These are phyloP conservation scores for Tragelaphus imberbis DNA, from an alignment of 2,113 vertebrate species.

Conservation along the genomic window DNA sequence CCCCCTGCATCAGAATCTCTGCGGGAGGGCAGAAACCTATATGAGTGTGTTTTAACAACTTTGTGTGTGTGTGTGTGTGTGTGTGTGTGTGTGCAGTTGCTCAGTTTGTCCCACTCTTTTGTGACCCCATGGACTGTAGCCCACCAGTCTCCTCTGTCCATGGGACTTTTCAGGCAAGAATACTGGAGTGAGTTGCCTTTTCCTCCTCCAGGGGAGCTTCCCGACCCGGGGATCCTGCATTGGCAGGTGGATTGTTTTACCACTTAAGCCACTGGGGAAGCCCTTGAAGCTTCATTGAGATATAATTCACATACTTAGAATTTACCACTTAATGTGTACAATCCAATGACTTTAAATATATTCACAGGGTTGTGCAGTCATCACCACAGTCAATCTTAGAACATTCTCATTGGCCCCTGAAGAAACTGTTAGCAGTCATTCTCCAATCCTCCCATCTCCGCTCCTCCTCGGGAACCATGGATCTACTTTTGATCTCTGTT, in stretches of 20 bases:
- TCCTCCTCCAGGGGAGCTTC: neutral
- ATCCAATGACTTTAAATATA: neutral
- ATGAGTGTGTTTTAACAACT: neutral
- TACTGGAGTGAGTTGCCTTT: neutral
- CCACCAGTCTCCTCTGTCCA: neutral
- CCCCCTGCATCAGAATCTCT: neutral
- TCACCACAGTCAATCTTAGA: neutral
- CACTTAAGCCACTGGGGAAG: neutral
- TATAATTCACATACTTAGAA: neutral
- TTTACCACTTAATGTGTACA: neutral
- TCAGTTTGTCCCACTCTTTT: neutral
- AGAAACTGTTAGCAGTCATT: neutral
- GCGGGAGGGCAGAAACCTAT: neutral
- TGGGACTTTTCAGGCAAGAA: neutral
- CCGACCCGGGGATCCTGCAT: neutral
- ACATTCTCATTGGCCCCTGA: neutral
- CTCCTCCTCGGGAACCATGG: neutral
- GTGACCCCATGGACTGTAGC: neutral
- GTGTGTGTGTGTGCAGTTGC: neutral
- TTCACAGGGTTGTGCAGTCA: neutral
- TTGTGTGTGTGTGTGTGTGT: neutral
- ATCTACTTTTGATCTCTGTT: neutral
- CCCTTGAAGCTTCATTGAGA: neutral
- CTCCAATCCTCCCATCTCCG: neutral
- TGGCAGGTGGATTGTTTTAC: neutral